These are phyloP conservation scores for Dipodomys spectabilis DNA, from an alignment of 2,113 vertebrate genomes.

Conservation along the genomic window DNA sequence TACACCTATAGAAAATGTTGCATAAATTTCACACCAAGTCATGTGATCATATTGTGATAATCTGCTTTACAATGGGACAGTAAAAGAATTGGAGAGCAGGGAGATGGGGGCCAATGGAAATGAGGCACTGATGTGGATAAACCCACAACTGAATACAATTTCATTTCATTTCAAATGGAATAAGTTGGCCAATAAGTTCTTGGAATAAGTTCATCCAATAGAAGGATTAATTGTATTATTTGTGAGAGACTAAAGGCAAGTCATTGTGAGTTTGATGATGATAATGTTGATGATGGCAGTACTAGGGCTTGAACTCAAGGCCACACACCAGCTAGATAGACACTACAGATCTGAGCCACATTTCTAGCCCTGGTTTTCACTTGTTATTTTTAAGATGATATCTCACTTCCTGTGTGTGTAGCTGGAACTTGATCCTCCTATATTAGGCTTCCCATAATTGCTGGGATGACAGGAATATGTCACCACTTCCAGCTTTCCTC, in stretches of 20 bases:
- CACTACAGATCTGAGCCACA: too few relatives aligned
- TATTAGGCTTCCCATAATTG: too few relatives aligned
- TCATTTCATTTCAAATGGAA: conserved; percentile 18
- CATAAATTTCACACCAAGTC: background rate
- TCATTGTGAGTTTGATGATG: background rate
- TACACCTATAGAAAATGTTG: background rate
- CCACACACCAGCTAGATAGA: too few relatives aligned
- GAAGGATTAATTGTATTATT: background rate
- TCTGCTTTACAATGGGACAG: background rate
- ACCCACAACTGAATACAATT: background rate
- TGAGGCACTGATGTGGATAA: background rate
- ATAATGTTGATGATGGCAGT: too few relatives aligned
- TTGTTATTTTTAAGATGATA: too few relatives aligned
- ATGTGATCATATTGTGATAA: background rate
- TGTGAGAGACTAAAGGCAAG: conserved; percentile 19
- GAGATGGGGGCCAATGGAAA: background rate
- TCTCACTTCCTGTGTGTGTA: too few relatives aligned
- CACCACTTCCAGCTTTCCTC: too few relatives aligned
- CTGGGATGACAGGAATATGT: too few relatives aligned
- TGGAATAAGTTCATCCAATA: background rate
- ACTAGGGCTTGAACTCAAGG: too few relatives aligned
- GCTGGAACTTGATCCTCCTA: too few relatives aligned
- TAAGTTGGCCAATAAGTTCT: background rate
- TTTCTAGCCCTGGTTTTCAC: too few relatives aligned
- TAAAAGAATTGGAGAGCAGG: background rate